These are phyloP conservation scores for Marmota flaviventris DNA, from an alignment of 2,113 vertebrate genomes.

Conservation along the genomic window DNA sequence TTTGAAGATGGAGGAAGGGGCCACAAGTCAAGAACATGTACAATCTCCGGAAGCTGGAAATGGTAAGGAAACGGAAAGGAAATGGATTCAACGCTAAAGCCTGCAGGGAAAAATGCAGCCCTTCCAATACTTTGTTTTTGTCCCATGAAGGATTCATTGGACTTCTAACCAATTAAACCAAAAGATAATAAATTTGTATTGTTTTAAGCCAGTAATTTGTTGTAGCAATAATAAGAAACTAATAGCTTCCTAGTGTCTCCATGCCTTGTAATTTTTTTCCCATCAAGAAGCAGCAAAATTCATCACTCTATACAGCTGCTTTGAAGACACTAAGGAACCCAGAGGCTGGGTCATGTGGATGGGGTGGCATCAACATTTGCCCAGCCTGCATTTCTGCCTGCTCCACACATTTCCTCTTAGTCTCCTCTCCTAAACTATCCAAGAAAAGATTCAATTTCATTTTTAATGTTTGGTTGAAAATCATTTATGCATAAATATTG, in stretches of 20 bases:
- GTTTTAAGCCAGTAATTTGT: background rate
- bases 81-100: background rate
- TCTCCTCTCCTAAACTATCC: background rate
- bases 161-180: background rate
- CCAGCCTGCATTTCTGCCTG: background rate
- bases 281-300: background rate
- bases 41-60: background rate
- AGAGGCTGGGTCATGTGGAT: background rate
- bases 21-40: background rate
- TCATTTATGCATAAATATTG: background rate
- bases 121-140: background rate
- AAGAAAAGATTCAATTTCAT: background rate
- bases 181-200: background rate
- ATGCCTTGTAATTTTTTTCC: background rate
- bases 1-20: background rate
- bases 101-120: background rate
- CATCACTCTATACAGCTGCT: background rate
- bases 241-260: background rate
- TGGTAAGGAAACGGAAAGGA: background rate
- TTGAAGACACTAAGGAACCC: background rate
- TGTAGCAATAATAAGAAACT: background rate
- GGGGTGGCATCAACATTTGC: background rate
- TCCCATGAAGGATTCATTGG: background rate
- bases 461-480: background rate
- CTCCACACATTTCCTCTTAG: background rate